Evolutionary conservation across 2,797 vertebrate genomes (phyloP), one percentile per base, ranked within the genome.

Genomic region (Pampus argenteus): DNA sequence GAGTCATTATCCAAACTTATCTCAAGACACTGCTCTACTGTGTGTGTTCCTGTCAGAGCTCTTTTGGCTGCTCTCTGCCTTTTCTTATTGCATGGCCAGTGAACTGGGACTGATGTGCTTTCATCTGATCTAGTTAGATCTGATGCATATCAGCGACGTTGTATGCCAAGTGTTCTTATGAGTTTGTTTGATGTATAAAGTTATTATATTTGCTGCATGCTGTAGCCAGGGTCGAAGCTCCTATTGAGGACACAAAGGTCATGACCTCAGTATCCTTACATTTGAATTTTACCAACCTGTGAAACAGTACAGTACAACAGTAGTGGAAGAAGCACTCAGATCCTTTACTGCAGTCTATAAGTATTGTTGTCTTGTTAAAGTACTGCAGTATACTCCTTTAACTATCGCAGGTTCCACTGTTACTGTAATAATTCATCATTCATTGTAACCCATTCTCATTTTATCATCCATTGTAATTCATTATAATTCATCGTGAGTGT

Each of bases 1-100:
- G 28, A 70, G 26, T 63, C 52, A 82, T 70, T 82, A 67, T 66
- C 56, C 29, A 56, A 64, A 50, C 3, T 34, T 38, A 48, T 74
- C 22, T 73, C n/a, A 31, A 45, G 55, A 61, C 64, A 72, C 42
- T 44, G 54, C 40, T 45, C 22, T 22, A 42, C 48, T 48, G 66
- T 25, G 50, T 23, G 11, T 36, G 25, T 42, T 6, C 49, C 29
- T 5, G 20, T 23, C n/a, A 22, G 4, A 52, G 17, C 38, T 51
- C n/a, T 47, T 31, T 42, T 42, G 29, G 22, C 22, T 45, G 18
- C 44, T 51, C 11, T 7, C 10, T 31, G 49, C 10, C 26, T 22
- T 60, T 59, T 47, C 47, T 45, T 5, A 18, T 44, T 15, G 29
- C 36, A 28, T 58, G 54, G 14, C 42, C 26, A 40, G 54, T 54